These are phyloP conservation scores for Pseudomyrmex flavicornis DNA, from an alignment of 1,140 invertebrate genomes.

Conservation along the genomic window DNA sequence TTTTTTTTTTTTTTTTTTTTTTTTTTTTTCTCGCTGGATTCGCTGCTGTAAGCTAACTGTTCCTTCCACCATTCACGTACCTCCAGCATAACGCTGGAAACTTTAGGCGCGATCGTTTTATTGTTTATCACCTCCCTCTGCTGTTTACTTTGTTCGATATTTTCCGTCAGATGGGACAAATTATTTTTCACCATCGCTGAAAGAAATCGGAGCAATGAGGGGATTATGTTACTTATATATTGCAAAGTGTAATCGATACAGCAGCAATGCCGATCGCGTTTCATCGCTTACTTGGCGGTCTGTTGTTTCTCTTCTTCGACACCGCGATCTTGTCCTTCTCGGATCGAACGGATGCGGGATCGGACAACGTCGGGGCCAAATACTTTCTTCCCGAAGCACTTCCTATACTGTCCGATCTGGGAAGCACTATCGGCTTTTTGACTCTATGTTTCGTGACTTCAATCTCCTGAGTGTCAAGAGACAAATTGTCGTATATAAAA, in stretches of 20 bases:
- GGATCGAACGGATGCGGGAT: conserved; percentile 90
- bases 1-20: too few species aligned
- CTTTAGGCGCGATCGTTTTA: conserved; percentile 84
- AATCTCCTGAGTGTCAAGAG: conserved; percentile 66
- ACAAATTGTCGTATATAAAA: not conserved
- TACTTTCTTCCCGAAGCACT: conserved; percentile 93
- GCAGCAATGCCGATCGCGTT: not conserved
- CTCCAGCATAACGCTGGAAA: conserved; percentile 86
- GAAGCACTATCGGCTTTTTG: conserved; percentile 86
- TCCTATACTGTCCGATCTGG: conserved; percentile 92
- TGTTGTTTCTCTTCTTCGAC: conserved; percentile 88
- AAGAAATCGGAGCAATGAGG: not conserved
- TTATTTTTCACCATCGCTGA: conserved; percentile 82
- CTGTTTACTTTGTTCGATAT: conserved; percentile 81
- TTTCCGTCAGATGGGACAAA: conserved; percentile 84
- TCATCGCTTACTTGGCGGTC: conserved; percentile 86
- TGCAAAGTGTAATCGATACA: not conserved
- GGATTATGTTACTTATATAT: not conserved
- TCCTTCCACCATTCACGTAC: conserved; percentile 89
- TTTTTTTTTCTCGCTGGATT: conserved; percentile 83
- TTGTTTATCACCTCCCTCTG: conserved; percentile 78
- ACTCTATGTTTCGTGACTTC: conserved; percentile 78
- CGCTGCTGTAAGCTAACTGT: conserved; percentile 86
- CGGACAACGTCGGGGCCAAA: conserved; percentile 94
- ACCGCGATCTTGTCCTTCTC: conserved; percentile 89